These are phyloP conservation scores for Syngnathus acus DNA, from an alignment of 2,797 vertebrate species.

Conservation along the genomic window DNA sequence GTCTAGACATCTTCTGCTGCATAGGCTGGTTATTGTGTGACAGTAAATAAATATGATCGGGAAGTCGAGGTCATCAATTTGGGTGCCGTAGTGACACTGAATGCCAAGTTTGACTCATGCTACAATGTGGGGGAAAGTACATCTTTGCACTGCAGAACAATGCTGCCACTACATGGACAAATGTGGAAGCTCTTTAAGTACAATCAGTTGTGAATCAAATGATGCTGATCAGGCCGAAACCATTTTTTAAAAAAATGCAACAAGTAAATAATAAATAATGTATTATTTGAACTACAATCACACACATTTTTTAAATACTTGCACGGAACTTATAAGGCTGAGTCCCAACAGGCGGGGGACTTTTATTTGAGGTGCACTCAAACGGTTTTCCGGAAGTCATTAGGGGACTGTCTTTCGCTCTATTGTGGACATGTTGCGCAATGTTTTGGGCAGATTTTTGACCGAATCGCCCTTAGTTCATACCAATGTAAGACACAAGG, in stretches of 20 bases:
- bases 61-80: neutral
- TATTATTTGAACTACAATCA: neutral
- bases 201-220: neutral
- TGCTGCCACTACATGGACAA: conserved; percentile 37
- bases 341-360: neutral
- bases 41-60: neutral
- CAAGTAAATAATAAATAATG: neutral
- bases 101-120: neutral
- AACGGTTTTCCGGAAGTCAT: neutral
- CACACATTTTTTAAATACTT: neutral
- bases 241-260: neutral
- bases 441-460: conserved; percentile 37
- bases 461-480: conserved; percentile 14
- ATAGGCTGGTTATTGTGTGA: neutral
- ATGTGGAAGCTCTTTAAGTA: neutral
- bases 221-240: neutral
- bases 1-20: neutral
- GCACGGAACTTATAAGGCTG: neutral
- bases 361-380: neutral
- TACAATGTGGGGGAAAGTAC: neutral
- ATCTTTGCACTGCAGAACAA: conserved; percentile 6
- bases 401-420: neutral
- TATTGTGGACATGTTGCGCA: conserved; percentile 62
- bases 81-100: neutral
- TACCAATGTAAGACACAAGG: neutral